A percentile compares a stretch with the other conserved stretches of the same genome.
These are phyloP conservation scores for Seladonia tumulorum DNA, from an alignment of 2,888 invertebrate species.

Conservation along the genomic window DNA sequence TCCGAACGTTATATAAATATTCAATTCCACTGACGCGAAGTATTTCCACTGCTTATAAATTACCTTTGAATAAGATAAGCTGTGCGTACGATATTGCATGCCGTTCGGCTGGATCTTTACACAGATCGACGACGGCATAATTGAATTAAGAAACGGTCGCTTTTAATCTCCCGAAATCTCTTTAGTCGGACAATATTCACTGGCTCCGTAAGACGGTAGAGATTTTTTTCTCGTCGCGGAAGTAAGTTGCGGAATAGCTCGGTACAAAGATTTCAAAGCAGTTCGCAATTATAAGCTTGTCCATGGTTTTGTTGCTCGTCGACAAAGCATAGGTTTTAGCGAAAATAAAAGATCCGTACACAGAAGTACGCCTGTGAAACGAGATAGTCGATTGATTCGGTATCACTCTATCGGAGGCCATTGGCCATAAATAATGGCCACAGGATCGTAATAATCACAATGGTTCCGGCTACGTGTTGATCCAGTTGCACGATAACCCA, in stretches of 20 bases:
- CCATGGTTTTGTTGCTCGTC: slow-evolving; percentile 19
- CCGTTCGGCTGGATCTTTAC: not conserved
- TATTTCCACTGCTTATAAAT: not conserved
- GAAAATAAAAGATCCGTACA: slow-evolving; percentile 7
- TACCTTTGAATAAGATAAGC: not conserved
- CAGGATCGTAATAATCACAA: slow-evolving; percentile 46
- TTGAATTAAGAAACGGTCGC: no score
- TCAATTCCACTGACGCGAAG: not conserved
- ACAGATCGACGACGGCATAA: not conserved
- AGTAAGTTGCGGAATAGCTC: not conserved
- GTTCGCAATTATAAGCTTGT: not conserved
- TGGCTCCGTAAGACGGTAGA: not conserved
- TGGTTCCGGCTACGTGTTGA: slow-evolving; percentile 50
- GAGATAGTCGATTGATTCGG: slow-evolving; percentile 23
- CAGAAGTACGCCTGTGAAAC: slow-evolving; percentile 11
- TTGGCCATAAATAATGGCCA: slow-evolving; percentile 36
- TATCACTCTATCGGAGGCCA: slow-evolving; percentile 9
- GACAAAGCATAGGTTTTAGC: not conserved
- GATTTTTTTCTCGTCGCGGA: not conserved
- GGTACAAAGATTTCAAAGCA: not conserved
- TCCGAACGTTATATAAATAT: not conserved
- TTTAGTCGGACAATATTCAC: no score
- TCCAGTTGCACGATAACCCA: slow-evolving; percentile 49
- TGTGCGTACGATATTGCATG: not conserved
- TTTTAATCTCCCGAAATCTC: no score